Evolutionary conservation across 2,113 vertebrate genomes (phyloP).

Genomic region (Etheostoma cragini): DNA sequence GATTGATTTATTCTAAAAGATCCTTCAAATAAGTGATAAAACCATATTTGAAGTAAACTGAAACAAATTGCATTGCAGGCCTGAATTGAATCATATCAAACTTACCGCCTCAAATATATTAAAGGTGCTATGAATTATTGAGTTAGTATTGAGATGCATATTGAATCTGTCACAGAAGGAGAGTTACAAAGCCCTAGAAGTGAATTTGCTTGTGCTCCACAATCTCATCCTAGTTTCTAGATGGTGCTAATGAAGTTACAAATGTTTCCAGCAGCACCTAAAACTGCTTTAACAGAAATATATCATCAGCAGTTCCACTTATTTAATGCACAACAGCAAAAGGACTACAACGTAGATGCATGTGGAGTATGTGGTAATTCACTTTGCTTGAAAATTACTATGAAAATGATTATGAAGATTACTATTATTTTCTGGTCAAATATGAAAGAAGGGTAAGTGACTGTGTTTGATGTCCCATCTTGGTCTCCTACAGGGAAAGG

Average conservation of each 20-base stretch:
- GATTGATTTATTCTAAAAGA: constrained; percentile 46
- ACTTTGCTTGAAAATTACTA: constrained; percentile 14
- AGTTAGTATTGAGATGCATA: constrained; percentile 48
- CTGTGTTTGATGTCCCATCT: constrained; percentile 9
- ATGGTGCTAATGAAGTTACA: constrained; percentile 41
- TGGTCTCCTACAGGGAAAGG: neutral
- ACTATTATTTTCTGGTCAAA: constrained; percentile 19
- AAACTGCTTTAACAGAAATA: constrained; percentile 1
- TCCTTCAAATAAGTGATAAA: constrained; percentile 41
- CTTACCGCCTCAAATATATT: constrained; percentile 53
- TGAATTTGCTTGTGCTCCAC: constrained; percentile 47
- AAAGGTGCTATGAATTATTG: constrained; percentile 55
- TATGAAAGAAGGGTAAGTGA: constrained; percentile 15
- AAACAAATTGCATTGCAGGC: constrained; percentile 50
- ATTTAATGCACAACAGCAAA: constrained; percentile 16
- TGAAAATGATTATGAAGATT: constrained; percentile 21
- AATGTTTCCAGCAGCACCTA: constrained; percentile 6
- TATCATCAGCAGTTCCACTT: neutral
- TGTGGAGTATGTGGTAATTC: neutral
- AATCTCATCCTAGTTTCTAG: constrained; percentile 48
- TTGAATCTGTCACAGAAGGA: constrained; percentile 61
- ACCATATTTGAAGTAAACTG: constrained; percentile 58
- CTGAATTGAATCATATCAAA: constrained; percentile 66
- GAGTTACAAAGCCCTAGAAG: constrained; percentile 25
- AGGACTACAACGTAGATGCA: constrained; percentile 8